phyloP scores from a whole-genome alignment of 64 coral and sea anemone species.

The Actinia tenebrosa region DNA sequence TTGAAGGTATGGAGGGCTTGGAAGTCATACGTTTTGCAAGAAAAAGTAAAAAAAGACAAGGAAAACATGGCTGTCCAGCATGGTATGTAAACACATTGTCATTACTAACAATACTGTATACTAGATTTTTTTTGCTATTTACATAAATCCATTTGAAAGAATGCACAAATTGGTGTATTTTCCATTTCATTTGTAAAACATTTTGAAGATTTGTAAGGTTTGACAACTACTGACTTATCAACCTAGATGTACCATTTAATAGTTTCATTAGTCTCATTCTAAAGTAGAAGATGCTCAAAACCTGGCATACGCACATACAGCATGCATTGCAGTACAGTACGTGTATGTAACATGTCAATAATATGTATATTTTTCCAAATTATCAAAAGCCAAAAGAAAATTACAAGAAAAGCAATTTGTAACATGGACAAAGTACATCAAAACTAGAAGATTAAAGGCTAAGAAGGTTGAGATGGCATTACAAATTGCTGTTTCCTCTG shows the following conservation, averaged over 20 bases:
- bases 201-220: too few relatives aligned
- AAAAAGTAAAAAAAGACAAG: conserved; percentile 47
- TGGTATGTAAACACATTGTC: conserved; percentile 40
- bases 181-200: too few relatives aligned
- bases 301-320: too few relatives aligned
- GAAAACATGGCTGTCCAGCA: conserved; percentile 29
- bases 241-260: too few relatives aligned
- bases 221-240: too few relatives aligned
- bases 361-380: neutral
- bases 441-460: conserved; percentile 30
- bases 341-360: too few relatives aligned
- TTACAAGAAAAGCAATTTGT: neutral
- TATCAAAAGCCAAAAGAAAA: conserved; percentile 24
- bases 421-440: conserved; percentile 47
- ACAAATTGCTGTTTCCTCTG: neutral
- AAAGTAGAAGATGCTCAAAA: too few relatives aligned
- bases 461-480: conserved; percentile 20
- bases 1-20: conserved; percentile 66
- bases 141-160: too few relatives aligned
- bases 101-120: neutral
- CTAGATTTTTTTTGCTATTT: too few relatives aligned
- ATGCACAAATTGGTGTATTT: too few relatives aligned
- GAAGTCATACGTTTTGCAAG: conserved; percentile 38
- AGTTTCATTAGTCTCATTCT: too few relatives aligned
- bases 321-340: too few relatives aligned